phyloP scores from a whole-genome alignment of 2,113 vertebrate species.

The Phaetusa simplex region DNA sequence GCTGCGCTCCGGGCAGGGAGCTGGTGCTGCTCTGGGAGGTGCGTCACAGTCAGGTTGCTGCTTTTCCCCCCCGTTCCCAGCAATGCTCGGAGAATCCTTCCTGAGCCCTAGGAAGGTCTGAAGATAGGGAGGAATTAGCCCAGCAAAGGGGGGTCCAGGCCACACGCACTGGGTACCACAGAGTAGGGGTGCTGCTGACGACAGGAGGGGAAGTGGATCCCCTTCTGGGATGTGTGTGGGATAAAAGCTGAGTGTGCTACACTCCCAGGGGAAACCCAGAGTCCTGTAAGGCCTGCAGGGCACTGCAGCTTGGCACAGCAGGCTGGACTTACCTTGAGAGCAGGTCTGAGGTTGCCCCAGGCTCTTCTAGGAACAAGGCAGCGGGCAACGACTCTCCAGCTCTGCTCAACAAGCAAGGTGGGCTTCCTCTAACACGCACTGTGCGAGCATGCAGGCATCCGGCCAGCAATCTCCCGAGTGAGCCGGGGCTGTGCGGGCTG shows the following conservation, averaged over 20 bases:
- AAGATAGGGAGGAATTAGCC: background rate
- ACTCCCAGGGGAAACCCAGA: background rate
- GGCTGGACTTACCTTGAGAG: background rate
- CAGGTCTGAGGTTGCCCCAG: background rate
- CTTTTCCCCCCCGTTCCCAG: background rate
- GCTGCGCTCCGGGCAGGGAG: background rate
- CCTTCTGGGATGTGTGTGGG: background rate
- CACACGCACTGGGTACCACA: fast-evolving
- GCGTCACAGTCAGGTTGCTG: background rate
- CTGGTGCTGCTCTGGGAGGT: background rate
- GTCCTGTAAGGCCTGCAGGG: background rate
- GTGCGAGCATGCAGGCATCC: fast-evolving
- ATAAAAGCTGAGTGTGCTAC: background rate
- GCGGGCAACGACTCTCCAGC: fast-evolving
- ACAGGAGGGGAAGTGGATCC: background rate
- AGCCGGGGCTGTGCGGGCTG: background rate
- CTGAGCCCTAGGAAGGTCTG: background rate
- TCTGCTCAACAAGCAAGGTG: background rate
- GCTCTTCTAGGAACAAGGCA: background rate
- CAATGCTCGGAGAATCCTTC: background rate
- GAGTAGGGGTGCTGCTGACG: background rate
- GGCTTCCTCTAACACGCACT: background rate
- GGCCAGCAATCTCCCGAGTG: background rate
- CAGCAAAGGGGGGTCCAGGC: background rate
- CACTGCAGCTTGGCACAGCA: background rate